phyloP scores from a whole-genome alignment of 64 coral and sea anemone genomes.

The Orbicella faveolata region DNA sequence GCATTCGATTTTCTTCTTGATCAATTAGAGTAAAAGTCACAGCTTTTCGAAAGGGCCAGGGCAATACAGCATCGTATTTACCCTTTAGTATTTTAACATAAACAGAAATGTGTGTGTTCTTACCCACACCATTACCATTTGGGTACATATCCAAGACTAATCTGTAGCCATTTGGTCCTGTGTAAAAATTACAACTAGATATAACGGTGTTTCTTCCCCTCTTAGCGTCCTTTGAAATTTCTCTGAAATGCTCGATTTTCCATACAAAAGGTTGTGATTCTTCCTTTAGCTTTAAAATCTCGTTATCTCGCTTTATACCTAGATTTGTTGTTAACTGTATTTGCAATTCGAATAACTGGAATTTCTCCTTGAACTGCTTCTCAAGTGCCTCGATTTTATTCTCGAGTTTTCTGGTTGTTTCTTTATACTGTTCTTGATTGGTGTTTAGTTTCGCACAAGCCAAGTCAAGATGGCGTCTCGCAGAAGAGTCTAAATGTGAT shows the following conservation, averaged over 20 bases:
- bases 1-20: too few relatives aligned
- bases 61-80: conserved; percentile 36
- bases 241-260: not conserved
- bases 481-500: not conserved
- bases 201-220: not conserved
- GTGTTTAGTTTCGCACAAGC: not conserved
- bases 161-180: not conserved
- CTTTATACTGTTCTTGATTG: not conserved
- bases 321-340: not conserved
- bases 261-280: not conserved
- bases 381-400: not conserved
- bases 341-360: not conserved
- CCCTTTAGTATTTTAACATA: not conserved
- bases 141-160: not conserved
- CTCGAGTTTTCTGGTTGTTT: not conserved
- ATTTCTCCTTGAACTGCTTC: not conserved
- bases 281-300: not conserved
- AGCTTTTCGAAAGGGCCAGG: conserved; percentile 23
- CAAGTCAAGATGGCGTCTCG: not conserved
- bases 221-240: not conserved
- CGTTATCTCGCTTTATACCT: not conserved
- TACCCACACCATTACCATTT: not conserved
- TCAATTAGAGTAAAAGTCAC: too few relatives aligned
- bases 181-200: not conserved
- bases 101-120: conserved; percentile 15